Evolutionary conservation across 2,888 invertebrate genomes (phyloP), one percentile per base, ranked within the genome.

Genomic region (Masnerella sp.): DNA sequence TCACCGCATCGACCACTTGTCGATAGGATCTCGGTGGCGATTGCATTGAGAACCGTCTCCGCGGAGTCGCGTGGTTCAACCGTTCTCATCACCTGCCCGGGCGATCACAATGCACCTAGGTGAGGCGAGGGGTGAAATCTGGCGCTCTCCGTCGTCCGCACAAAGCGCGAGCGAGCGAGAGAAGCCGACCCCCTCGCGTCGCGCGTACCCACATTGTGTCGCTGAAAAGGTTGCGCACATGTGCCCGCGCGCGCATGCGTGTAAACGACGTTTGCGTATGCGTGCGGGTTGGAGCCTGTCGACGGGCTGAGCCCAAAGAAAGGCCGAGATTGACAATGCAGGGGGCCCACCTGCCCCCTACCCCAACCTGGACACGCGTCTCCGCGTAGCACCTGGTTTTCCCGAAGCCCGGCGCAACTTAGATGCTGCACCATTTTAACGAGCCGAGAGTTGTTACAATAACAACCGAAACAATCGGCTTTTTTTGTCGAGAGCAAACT

Each of bases 21-120:
- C 70, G 70, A 65, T 58, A 52, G 38, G 49, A 70, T 65, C 61
- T 8, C 47, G 45, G 38, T 56, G 38, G 51, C 52, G 56, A 61
- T 59, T 43, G 58, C 69, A 69, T 77, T 83, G 83, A 83, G 83
- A 82, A 83, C 83, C 83, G 51, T 76, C 77, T 74, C 75, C 56
- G 52, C 70, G 76, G 81, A 86, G 86, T 87, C 86, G 86, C 85
- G 84, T 83, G 85, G 84, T 86, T 81, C 85, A 86, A 85, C 85
- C 85, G 86, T 87, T 84, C 84, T 84, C 87, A 86, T 86, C 87
- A 87, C 87, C 87, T 87, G 87, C 87, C 84, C 79, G 78, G 77
- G 77, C 79, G 75, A 74, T 78, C 76, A 86, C 86, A 87, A 87
- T 87, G 68, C 79, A 75, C 78, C 83, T 84, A 84, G 83, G 82